A percentile compares a stretch with the other conserved stretches of the same genome.
These are phyloP conservation scores for Mythimna albipuncta DNA, from an alignment of 2,888 invertebrate species.

Conservation along the genomic window DNA sequence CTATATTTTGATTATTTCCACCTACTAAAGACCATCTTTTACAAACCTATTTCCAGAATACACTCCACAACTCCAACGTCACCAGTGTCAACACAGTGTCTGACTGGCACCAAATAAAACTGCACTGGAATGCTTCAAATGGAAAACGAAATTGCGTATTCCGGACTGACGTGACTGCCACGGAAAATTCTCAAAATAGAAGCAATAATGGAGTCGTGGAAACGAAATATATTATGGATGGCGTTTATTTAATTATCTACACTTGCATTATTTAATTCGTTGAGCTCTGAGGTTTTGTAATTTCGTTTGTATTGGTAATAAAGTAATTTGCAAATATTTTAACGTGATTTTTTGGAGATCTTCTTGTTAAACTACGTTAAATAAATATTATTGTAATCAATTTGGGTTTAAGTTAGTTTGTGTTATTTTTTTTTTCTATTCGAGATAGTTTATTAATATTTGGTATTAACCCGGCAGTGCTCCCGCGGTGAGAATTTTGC, in stretches of 20 bases:
- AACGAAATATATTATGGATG: constrained; percentile 6
- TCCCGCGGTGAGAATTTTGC: too few species aligned
- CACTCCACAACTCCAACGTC: constrained; percentile 3
- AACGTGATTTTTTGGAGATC: too few species aligned
- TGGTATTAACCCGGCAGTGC: too few species aligned
- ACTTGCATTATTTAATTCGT: constrained; percentile 3
- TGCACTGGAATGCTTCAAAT: constrained; percentile 50
- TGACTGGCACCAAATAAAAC: constrained; percentile 47
- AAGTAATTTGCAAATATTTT: too few species aligned
- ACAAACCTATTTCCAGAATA: constrained; percentile 3
- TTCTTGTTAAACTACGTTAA: too few species aligned
- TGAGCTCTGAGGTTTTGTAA: neutral
- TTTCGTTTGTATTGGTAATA: too few species aligned
- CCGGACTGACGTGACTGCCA: constrained; percentile 39
- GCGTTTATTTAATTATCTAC: neutral
- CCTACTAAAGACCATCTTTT: neutral
- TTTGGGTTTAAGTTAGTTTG: too few species aligned
- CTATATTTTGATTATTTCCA: neutral
- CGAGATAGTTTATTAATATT: too few species aligned
- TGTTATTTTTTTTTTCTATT: too few species aligned
- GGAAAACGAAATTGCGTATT: constrained; percentile 47
- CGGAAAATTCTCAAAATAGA: constrained; percentile 31
- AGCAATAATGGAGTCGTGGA: constrained; percentile 15
- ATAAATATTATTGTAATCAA: too few species aligned
- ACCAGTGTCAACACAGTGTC: constrained; percentile 23